A percentile compares a stretch with the other conserved stretches of the same genome.
phyloP scores from a whole-genome alignment of 2,888 invertebrate genomes.

The Pachymerium ferrugineum region DNA sequence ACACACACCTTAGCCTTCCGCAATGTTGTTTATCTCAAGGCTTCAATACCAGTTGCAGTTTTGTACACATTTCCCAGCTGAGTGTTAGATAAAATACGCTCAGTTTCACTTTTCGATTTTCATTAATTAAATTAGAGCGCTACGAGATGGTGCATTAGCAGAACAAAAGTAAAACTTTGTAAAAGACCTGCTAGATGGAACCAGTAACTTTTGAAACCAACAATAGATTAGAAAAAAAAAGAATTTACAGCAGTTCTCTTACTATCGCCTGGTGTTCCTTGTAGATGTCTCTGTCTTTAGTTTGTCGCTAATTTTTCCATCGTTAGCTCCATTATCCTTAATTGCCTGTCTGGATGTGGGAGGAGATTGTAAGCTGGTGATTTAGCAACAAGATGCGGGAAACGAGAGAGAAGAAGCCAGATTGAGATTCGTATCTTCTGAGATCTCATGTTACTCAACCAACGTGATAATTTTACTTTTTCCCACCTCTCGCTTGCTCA shows the following conservation, averaged over 20 bases:
- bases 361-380: conserved; percentile 3
- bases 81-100: too few relatives aligned
- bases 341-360: not conserved
- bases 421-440: not conserved
- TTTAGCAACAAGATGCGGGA: conserved; percentile 13
- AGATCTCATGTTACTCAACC: not conserved
- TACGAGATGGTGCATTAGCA: too few relatives aligned
- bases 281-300: not conserved
- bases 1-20: too few relatives aligned
- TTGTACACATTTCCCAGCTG: too few relatives aligned
- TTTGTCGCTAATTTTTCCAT: conserved; percentile 13
- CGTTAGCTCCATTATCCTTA: conserved; percentile 8
- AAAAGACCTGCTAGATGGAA: too few relatives aligned
- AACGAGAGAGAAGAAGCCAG: not conserved
- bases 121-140: too few relatives aligned
- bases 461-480: not conserved
- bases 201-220: too few relatives aligned
- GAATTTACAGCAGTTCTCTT: not conserved
- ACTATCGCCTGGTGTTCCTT: not conserved
- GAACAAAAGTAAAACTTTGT: too few relatives aligned
- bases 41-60: too few relatives aligned
- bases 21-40: too few relatives aligned
- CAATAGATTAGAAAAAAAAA: not conserved
- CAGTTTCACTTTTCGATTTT: too few relatives aligned
- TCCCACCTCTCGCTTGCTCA: not conserved